These are phyloP conservation scores for Pteruthius melanotis DNA, from an alignment of 2,113 vertebrate genomes.

Conservation along the genomic window DNA sequence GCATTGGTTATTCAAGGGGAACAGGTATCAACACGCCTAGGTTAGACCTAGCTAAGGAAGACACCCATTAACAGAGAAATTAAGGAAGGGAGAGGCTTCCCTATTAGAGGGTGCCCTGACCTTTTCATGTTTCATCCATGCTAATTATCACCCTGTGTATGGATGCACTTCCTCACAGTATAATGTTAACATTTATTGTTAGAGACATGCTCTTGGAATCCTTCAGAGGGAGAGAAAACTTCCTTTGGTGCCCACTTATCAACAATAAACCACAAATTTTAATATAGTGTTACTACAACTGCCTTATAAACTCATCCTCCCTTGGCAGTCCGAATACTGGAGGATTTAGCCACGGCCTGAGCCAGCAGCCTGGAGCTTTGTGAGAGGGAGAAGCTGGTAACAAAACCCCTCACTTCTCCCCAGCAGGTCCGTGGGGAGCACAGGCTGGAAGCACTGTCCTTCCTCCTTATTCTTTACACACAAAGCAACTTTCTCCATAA, in stretches of 20 bases:
- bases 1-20: neutral
- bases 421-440: accelerated
- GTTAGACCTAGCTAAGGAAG: neutral
- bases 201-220: neutral
- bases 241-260: neutral
- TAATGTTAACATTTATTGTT: neutral
- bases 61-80: constrained; percentile 17
- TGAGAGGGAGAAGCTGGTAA: neutral
- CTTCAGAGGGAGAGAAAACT: neutral
- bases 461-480: neutral
- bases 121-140: neutral
- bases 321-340: neutral
- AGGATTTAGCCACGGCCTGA: neutral
- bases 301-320: neutral
- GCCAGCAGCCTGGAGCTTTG: neutral
- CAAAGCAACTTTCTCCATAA: neutral
- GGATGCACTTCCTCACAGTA: neutral
- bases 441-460: neutral
- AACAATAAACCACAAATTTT: neutral
- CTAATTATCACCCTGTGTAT: neutral
- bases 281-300: neutral
- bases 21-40: neutral
- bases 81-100: constrained; percentile 42
- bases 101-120: constrained; percentile 31
- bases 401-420: neutral